phyloP scores from a whole-genome alignment of 2,888 invertebrate species.

The Mesorhabditis spiculigera region DNA sequence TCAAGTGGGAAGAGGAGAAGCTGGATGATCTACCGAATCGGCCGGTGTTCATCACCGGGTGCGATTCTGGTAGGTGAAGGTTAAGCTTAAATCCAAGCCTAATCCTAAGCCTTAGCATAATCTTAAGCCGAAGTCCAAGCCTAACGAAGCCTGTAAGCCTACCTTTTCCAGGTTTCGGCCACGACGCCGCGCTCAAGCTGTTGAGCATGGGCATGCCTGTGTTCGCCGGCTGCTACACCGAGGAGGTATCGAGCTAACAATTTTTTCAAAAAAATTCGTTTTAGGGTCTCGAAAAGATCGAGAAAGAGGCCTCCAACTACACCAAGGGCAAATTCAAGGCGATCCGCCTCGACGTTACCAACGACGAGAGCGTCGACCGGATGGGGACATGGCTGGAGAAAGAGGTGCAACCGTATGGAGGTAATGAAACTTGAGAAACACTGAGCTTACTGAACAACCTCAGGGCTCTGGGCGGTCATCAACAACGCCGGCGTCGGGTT shows the following conservation, averaged over 20 bases:
- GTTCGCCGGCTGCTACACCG: conserved; percentile 46
- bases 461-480: conserved; percentile 1
- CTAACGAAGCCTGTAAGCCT: background rate
- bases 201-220: conserved; percentile 42
- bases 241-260: conserved; percentile 19
- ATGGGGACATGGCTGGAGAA: background rate
- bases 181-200: conserved; percentile 37
- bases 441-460: background rate
- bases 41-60: conserved; percentile 10
- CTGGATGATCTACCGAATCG: conserved; percentile 1
- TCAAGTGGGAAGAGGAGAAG: background rate
- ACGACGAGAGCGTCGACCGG: conserved; percentile 1
- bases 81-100: too few species aligned
- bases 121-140: background rate
- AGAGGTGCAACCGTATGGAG: background rate
- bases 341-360: background rate
- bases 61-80: conserved; percentile 8
- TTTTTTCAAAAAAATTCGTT: background rate
- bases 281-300: background rate
- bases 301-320: background rate
- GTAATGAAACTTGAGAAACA: background rate
- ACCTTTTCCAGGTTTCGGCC: conserved; percentile 39
- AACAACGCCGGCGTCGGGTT: conserved; percentile 1
- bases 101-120: background rate
- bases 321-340: background rate